Base-by-base conservation (phyloP, 2,888 invertebrate genomes). In the Aleiodes testaceus region DNA sequence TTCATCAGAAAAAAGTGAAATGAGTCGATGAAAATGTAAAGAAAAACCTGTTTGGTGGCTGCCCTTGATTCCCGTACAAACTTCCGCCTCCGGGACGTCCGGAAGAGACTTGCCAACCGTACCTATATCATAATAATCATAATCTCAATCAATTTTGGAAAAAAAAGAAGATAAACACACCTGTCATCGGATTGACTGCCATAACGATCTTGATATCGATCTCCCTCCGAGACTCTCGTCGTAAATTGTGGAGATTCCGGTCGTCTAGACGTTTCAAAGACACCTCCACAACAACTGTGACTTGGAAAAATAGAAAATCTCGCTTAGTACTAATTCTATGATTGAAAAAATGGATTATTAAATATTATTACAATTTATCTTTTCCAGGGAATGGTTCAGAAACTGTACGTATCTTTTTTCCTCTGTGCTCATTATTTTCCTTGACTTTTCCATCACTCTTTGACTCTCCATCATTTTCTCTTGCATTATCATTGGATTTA, bases 181-280 rank as follows among this genome's bases (percentile, higher is more conserved):
- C 83, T 83, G 66, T 83, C 82, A 61, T 77, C 74, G 16, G 81
- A 82, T 65, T 80, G 80, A 61, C 77, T 79, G 65, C 78, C 75
- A 69, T 79, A 79, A 59, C 79, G 78, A 12, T 77, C 72, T 0
- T 79, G 67, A 67, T 80, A 80, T 26, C 79, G 78, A 72, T 73
- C 71, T 7, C 18, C 66, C 4, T 80, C 74, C 73, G 52, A 70
- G 65, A 67, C 67, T 72, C 68, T 73, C 12, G 66, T 71, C 53
- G 59, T 65, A 42, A 47, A 18, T 50, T 67, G 67, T 1, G 73
- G 70, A n/a, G 72, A 67, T 70, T 80, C 79, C 3, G 78, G 78
- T 65, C 78, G 78, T 12, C 65, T 49, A 3, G 75, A 73, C 1
- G 76, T 68, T 22, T 74, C 76, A 67, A 80, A 77, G 66, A 77